These are phyloP conservation scores for Bothrops jararaca DNA, from an alignment of 2,113 vertebrate genomes.

Conservation along the genomic window DNA sequence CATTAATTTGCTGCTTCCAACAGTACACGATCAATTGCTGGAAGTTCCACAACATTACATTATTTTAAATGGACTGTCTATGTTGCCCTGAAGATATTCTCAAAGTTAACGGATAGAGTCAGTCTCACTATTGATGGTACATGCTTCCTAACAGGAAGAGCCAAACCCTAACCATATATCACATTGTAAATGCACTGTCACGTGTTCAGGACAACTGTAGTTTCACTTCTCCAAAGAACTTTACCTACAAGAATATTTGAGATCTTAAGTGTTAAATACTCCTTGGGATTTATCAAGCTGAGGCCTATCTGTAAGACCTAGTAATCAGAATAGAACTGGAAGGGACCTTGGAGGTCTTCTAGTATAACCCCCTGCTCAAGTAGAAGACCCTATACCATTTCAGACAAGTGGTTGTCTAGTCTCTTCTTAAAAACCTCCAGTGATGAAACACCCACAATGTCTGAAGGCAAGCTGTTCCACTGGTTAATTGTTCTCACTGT, in stretches of 20 bases:
- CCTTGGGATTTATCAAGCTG: not conserved
- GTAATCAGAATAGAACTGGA: too few species aligned
- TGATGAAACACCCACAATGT: too few species aligned
- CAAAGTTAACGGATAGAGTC: slow-evolving; percentile 4
- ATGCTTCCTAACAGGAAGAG: not conserved
- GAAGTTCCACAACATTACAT: slow-evolving; percentile 31
- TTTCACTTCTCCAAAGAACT: not conserved
- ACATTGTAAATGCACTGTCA: not conserved
- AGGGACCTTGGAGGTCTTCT: too few species aligned
- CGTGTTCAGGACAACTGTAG: not conserved
- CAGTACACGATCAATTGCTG: not conserved
- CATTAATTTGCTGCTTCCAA: slow-evolving; percentile 31
- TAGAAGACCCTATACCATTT: too few species aligned
- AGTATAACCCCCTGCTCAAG: too few species aligned
- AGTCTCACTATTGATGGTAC: not conserved
- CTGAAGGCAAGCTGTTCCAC: too few species aligned
- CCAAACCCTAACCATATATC: not conserved
- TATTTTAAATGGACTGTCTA: slow-evolving; percentile 33
- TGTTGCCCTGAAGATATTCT: slow-evolving; percentile 14
- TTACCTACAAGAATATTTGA: not conserved
- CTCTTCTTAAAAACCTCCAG: too few species aligned
- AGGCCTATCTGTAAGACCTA: too few species aligned
- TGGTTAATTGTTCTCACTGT: too few species aligned
- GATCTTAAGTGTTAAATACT: not conserved
- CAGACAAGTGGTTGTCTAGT: too few species aligned